Conservation (phyloP, 1,140 invertebrate genomes). For the Drosophila parvula region DNA sequence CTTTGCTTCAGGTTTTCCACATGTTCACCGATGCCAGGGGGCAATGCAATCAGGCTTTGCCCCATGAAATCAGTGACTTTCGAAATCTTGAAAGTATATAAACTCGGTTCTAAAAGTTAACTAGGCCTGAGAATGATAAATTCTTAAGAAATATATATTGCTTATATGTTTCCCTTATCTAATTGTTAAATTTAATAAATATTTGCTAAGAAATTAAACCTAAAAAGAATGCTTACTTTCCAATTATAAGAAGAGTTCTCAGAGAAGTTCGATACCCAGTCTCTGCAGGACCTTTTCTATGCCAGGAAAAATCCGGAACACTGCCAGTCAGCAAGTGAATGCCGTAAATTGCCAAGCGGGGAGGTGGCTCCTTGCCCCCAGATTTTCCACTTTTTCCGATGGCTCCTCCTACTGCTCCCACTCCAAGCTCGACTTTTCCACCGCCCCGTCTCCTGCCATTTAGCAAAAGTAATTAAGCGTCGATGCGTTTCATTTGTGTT, state of each 20-base stretch:
- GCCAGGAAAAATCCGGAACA: not conserved
- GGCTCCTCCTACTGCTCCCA: not conserved
- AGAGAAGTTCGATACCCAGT: not conserved
- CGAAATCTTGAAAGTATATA: not conserved
- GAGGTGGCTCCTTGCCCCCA: not conserved
- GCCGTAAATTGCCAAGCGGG: conserved; percentile 50
- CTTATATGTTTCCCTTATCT: no score
- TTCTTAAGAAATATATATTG: no score
- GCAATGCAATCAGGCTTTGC: conserved; percentile 8
- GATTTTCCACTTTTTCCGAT: conserved; percentile 5
- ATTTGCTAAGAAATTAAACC: not conserved
- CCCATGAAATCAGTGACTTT: not conserved
- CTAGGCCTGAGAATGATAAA: not conserved
- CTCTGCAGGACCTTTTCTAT: not conserved
- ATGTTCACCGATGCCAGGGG: not conserved
- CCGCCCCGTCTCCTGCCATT: conserved; percentile 53
- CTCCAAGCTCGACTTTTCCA: not conserved
- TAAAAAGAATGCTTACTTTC: not conserved
- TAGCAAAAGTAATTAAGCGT: conserved; percentile 80
- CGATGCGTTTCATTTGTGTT: conserved; percentile 80
- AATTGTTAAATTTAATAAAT: no score
- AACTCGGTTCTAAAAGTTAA: not conserved
- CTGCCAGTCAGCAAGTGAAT: conserved; percentile 32
- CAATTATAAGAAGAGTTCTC: not conserved
- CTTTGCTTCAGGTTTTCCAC: conserved; percentile 13